phyloP scores from a whole-genome alignment of 2,888 invertebrate genomes.

The Campopleginae sp. region DNA sequence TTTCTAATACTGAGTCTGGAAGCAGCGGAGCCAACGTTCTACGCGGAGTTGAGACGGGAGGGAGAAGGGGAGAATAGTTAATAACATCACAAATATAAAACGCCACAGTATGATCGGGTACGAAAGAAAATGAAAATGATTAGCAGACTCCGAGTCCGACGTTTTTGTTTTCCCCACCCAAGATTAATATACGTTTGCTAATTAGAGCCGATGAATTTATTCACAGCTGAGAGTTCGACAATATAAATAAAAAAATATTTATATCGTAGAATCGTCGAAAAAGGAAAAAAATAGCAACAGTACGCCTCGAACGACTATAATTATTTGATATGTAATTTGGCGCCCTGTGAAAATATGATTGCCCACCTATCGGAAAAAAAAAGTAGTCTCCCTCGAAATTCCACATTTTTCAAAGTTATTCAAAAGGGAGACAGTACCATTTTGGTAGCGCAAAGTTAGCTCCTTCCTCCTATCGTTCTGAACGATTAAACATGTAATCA shows the following conservation, averaged over 20 bases:
- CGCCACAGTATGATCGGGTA: not conserved
- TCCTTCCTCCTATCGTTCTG: slow-evolving; percentile 13
- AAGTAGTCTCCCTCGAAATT: not conserved
- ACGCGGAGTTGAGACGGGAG: not conserved
- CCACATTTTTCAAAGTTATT: not conserved
- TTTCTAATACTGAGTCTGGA: slow-evolving; percentile 80
- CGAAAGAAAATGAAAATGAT: not conserved
- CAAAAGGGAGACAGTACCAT: slow-evolving; percentile 25
- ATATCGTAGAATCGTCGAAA: slow-evolving; percentile 33
- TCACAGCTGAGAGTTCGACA: slow-evolving; percentile 46
- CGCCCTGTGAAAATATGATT: slow-evolving; percentile 51
- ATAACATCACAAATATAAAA: slow-evolving; percentile 6
- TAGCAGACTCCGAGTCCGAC: not conserved
- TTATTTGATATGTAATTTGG: slow-evolving; percentile 76
- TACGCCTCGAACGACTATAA: slow-evolving; percentile 69
- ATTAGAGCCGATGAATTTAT: slow-evolving; percentile 10
- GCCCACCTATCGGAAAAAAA: slow-evolving; percentile 8
- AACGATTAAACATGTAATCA: not conserved
- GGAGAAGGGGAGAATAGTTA: not conserved
- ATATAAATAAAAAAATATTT: slow-evolving; percentile 38
- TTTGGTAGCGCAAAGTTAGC: slow-evolving; percentile 36
- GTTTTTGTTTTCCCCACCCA: not conserved
- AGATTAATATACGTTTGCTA: slow-evolving; percentile 12
- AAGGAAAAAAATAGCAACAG: slow-evolving; percentile 63
- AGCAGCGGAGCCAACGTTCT: slow-evolving; percentile 78